Conservation (phyloP, 2,888 invertebrate species). For the Zeuzera pyrina region DNA sequence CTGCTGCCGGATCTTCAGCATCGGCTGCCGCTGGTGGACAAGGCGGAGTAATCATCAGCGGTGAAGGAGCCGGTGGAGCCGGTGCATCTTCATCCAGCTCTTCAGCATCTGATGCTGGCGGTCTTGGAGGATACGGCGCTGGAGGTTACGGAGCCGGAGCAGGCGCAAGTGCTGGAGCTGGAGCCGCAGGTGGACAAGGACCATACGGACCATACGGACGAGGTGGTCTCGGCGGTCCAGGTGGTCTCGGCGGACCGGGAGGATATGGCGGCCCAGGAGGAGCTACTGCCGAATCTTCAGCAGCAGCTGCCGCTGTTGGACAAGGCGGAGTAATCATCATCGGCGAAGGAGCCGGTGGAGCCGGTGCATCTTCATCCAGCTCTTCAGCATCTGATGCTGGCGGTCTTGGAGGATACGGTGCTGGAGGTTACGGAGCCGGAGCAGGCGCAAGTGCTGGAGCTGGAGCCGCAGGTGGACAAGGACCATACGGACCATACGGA, state of each 20-base stretch:
- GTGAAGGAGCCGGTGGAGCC: background rate
- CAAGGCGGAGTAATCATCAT: background rate
- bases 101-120: slow-evolving; percentile 2
- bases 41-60: background rate
- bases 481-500: background rate
- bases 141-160: slow-evolving; percentile 2
- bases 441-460: slow-evolving; percentile 2
- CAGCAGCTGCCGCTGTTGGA: background rate
- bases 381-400: slow-evolving; percentile 3
- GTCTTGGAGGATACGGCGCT: slow-evolving; percentile 3
- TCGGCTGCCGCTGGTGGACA: background rate
- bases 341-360: slow-evolving; percentile 1
- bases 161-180: slow-evolving; percentile 5
- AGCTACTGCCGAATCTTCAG: background rate
- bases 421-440: slow-evolving; percentile 1
- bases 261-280: background rate
- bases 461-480: slow-evolving; percentile 1
- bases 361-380: slow-evolving; percentile 2
- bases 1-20: background rate
- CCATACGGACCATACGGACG: slow-evolving; percentile 4
- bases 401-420: slow-evolving; percentile 2
- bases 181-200: slow-evolving; percentile 4
- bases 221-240: background rate
- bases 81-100: too few relatives aligned
- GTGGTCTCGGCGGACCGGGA: background rate